phyloP scores from a whole-genome alignment of 2,888 invertebrate species.

The Dione vanillae region DNA sequence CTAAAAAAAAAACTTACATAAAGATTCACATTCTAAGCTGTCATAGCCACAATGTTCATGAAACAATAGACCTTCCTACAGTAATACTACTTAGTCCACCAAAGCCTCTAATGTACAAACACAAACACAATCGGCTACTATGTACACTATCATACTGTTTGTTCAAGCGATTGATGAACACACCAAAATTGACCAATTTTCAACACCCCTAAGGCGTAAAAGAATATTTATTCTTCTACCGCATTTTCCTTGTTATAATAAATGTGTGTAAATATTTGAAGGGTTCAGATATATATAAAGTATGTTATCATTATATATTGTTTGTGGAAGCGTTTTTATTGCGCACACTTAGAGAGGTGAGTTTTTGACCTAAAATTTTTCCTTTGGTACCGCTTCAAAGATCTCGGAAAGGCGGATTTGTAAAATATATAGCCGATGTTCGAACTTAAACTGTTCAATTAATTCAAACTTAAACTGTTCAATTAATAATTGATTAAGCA shows the following conservation, averaged over 20 bases:
- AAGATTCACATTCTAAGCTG: too few relatives aligned
- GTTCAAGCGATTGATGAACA: slow-evolving; percentile 8
- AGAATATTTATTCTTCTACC: slow-evolving; percentile 14
- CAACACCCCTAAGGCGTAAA: neutral
- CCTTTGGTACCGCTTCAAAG: too few relatives aligned
- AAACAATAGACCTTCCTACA: neutral
- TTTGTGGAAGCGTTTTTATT: too few relatives aligned
- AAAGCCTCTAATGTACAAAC: slow-evolving; percentile 3
- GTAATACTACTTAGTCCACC: neutral
- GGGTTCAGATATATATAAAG: neutral
- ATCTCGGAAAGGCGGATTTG: too few relatives aligned
- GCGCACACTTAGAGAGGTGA: too few relatives aligned
- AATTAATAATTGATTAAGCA: too few relatives aligned
- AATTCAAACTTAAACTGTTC: too few relatives aligned
- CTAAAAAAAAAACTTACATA: too few relatives aligned
- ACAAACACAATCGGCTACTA: slow-evolving; percentile 17
- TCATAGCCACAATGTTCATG: neutral
- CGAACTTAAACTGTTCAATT: too few relatives aligned
- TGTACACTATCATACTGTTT: slow-evolving; percentile 10
- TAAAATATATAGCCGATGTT: too few relatives aligned
- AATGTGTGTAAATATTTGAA: slow-evolving; percentile 3
- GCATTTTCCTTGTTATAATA: neutral
- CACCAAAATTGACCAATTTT: slow-evolving; percentile 21
- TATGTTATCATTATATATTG: too few relatives aligned
- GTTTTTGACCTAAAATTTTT: too few relatives aligned